These are phyloP conservation scores for Protula sp. DNA, from an alignment of 2,888 invertebrate species.

Conservation along the genomic window DNA sequence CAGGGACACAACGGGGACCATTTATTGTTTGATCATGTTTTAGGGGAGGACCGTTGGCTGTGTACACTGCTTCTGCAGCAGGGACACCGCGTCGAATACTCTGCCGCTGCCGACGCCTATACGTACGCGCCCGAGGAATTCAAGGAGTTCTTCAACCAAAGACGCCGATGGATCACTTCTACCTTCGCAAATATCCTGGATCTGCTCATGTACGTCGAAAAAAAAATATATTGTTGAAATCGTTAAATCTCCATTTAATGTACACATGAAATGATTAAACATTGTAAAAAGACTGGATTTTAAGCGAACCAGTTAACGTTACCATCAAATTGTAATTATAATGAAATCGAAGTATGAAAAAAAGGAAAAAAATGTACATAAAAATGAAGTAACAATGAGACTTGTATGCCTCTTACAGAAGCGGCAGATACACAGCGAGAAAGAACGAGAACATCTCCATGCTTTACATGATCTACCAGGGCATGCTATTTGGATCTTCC, in stretches of 20 bases:
- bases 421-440: slow-evolving; percentile 14
- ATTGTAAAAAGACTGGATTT: too few species aligned
- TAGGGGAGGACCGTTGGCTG: slow-evolving; percentile 96
- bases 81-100: slow-evolving; percentile 92
- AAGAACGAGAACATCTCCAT: slow-evolving; percentile 36
- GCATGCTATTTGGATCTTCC: slow-evolving; percentile 28
- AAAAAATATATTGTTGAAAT: too few species aligned
- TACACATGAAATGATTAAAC: too few species aligned
- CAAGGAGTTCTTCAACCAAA: slow-evolving; percentile 83
- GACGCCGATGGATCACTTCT: slow-evolving; percentile 95
- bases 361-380: too few species aligned
- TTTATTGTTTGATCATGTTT: slow-evolving; percentile 33
- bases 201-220: slow-evolving; percentile 57
- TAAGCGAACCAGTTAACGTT: too few species aligned
- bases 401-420: neutral
- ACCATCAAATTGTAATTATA: too few species aligned
- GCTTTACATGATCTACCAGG: slow-evolving; percentile 31
- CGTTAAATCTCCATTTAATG: too few species aligned
- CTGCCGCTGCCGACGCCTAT: slow-evolving; percentile 84
- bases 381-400: too few species aligned
- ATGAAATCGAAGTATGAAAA: too few species aligned
- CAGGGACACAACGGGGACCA: too few species aligned
- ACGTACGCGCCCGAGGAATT: slow-evolving; percentile 69
- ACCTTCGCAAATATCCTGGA: slow-evolving; percentile 99
- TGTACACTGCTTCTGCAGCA: slow-evolving; percentile 92